Conservation (phyloP, 2,113 vertebrate species). For the Jacana jacana region DNA sequence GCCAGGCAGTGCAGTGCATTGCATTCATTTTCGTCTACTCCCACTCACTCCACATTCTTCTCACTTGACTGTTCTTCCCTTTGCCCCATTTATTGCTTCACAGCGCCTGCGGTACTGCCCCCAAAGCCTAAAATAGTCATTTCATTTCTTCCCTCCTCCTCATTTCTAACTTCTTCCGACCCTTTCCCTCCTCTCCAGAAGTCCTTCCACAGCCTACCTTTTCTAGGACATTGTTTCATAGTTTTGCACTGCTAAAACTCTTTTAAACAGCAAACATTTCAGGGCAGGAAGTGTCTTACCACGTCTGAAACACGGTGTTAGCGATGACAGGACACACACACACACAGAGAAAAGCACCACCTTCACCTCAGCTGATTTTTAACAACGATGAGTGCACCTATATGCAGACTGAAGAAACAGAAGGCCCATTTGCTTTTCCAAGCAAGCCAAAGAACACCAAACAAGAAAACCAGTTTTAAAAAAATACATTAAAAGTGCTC, state of each 20-base stretch:
- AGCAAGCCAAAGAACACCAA: neutral
- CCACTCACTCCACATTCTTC: slow-evolving; percentile 66
- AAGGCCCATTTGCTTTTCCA: neutral
- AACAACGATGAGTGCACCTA: neutral
- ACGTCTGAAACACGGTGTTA: neutral
- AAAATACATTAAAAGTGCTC: neutral
- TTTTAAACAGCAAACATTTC: neutral
- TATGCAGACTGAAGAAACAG: neutral
- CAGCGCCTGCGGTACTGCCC: neutral
- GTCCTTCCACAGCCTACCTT: neutral
- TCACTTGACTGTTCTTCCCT: slow-evolving; percentile 62
- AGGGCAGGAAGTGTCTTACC: slow-evolving; percentile 2
- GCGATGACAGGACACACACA: rapidly evolving
- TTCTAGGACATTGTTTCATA: neutral
- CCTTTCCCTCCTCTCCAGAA: neutral
- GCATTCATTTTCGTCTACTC: slow-evolving; percentile 59
- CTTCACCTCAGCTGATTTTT: neutral
- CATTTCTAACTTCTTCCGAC: neutral
- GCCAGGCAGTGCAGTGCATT: neutral
- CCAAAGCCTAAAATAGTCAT: slow-evolving; percentile 40
- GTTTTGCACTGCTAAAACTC: neutral
- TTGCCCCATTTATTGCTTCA: slow-evolving; percentile 59
- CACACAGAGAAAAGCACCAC: neutral
- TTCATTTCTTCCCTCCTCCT: neutral
- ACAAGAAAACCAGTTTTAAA: neutral